A percentile compares a stretch with the other conserved stretches of the same genome.
Evolutionary conservation across 2,113 vertebrate genomes (phyloP).

Genomic region (Syngnathus typhle): DNA sequence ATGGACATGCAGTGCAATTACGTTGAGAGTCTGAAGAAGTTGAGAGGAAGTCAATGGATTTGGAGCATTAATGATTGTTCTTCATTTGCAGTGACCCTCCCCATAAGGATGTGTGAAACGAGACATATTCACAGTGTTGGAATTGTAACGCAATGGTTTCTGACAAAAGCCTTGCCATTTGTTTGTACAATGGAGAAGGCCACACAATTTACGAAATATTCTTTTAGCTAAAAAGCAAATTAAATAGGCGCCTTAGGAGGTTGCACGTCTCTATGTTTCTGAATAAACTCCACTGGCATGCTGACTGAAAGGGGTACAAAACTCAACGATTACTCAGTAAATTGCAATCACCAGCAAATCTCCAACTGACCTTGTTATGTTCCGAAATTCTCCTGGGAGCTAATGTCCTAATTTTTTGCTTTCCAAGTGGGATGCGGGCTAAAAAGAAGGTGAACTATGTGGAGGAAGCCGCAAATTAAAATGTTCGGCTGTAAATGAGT

Average conservation of each 20-base stretch:
- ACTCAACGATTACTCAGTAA: conserved; percentile 46
- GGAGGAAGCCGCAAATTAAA: conserved; percentile 49
- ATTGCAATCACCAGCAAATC: conserved; percentile 44
- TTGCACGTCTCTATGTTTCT: conserved; percentile 1
- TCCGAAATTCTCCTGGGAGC: conserved; percentile 51
- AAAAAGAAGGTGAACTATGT: conserved; percentile 59
- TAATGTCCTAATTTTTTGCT: conserved; percentile 62
- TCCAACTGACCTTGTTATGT: conserved; percentile 58
- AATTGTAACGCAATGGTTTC: conserved; percentile 22
- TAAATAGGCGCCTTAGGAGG: not conserved
- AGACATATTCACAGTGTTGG: conserved; percentile 28
- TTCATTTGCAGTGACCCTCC: conserved; percentile 31
- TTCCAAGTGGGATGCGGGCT: conserved; percentile 58
- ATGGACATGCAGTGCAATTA: conserved; percentile 25
- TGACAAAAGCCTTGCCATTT: conserved; percentile 12
- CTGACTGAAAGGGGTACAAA: conserved; percentile 27
- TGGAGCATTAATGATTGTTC: conserved; percentile 31
- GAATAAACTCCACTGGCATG: conserved; percentile 26
- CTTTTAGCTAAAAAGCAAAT: not conserved
- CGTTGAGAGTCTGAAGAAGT: conserved; percentile 34
- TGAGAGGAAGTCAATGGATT: conserved; percentile 25
- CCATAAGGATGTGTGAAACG: conserved; percentile 30
- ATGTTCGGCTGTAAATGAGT: conserved; percentile 44
- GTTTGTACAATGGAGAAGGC: conserved; percentile 29
- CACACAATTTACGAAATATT: not conserved